Conservation (phyloP, 2,888 invertebrate genomes). For the Hirtodrosophila histrioides region DNA sequence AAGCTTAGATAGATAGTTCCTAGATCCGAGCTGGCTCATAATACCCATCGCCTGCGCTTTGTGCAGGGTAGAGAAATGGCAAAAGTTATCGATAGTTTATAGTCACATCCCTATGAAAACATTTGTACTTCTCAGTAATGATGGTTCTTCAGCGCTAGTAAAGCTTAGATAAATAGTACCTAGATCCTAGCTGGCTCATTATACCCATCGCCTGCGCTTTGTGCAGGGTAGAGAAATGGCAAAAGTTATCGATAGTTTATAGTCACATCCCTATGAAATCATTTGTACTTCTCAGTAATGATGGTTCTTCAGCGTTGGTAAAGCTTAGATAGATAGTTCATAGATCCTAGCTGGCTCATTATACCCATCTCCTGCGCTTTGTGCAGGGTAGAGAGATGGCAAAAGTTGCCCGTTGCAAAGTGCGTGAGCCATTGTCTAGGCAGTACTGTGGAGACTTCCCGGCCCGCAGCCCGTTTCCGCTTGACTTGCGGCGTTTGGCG, state of each 20-base stretch:
- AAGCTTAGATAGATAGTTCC: too few species aligned
- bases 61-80: conserved; percentile 34
- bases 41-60: not conserved
- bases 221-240: conserved; percentile 34
- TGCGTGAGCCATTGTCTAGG: conserved; percentile 70
- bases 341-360: too few species aligned
- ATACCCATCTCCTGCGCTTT: not conserved
- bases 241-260: conserved; percentile 47
- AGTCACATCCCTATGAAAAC: too few species aligned
- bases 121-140: too few species aligned
- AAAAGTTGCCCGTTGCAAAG: conserved; percentile 61
- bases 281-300: too few species aligned
- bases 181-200: too few species aligned
- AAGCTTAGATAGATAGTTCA: too few species aligned
- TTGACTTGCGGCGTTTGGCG: conserved; percentile 75
- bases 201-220: not conserved
- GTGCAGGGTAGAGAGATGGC: conserved; percentile 34
- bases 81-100: conserved; percentile 47
- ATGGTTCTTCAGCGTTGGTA: too few species aligned
- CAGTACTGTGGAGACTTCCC: conserved; percentile 28
- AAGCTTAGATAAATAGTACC: too few species aligned
- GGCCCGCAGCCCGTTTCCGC: conserved; percentile 56
- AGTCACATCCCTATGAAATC: too few species aligned
- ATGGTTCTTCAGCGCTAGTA: too few species aligned
- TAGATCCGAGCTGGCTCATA: too few species aligned